phyloP scores from a whole-genome alignment of 1,140 invertebrate genomes.

The Lucilia sericata region DNA sequence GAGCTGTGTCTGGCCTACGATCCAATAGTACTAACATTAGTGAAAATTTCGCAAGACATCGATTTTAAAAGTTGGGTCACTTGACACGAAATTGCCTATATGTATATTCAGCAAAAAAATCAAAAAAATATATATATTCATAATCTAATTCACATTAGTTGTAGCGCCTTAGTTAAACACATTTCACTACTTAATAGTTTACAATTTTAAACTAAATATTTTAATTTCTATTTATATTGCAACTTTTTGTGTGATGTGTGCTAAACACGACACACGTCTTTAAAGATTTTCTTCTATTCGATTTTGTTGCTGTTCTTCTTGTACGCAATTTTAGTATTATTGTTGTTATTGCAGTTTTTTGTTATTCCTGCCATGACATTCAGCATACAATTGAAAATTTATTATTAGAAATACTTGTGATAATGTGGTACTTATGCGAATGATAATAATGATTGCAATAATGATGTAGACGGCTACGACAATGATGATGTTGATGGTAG shows the following conservation, averaged over 20 bases:
- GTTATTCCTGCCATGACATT: not conserved
- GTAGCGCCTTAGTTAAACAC: too few relatives aligned
- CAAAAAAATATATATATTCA: too few relatives aligned
- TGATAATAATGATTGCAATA: constrained; percentile 5
- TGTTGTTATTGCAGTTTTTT: not conserved
- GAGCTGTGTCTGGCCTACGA: too few relatives aligned
- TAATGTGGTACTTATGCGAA: constrained; percentile 9
- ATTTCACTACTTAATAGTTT: too few relatives aligned
- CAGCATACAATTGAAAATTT: constrained; percentile 9
- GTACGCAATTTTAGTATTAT: not conserved
- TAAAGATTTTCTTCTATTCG: not conserved
- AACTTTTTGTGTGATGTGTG: constrained; percentile 28
- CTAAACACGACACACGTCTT: constrained; percentile 34
- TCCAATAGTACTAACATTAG: too few relatives aligned
- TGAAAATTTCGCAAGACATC: too few relatives aligned
- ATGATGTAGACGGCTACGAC: not conserved
- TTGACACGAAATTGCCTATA: too few relatives aligned
- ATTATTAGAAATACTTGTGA: constrained; percentile 4
- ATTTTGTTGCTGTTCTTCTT: not conserved
- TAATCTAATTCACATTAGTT: too few relatives aligned
- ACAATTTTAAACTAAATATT: not conserved
- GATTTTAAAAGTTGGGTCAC: too few relatives aligned
- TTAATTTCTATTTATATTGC: constrained; percentile 15
- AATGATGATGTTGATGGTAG: not conserved
- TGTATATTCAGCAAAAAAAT: too few relatives aligned